Evolutionary conservation across 92 coral and sea anemone species (phyloP).

Genomic region (Paragorgia papillata): DNA sequence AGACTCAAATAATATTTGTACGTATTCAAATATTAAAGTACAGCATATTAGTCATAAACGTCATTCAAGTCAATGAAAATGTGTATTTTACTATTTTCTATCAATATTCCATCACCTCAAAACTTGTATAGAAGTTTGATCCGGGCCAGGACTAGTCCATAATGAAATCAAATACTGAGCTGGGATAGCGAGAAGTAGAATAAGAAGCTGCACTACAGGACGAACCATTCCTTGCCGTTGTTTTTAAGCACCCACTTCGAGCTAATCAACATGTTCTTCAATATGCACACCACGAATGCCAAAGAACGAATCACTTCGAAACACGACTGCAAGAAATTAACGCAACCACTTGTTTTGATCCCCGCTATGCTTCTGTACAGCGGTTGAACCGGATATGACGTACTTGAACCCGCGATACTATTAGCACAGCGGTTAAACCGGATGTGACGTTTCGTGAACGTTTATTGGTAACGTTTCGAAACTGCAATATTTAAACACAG

Average conservation of each 20-base stretch:
- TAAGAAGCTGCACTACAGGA: conserved; percentile 71
- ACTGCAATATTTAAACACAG: background rate
- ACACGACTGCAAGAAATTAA: too few species aligned
- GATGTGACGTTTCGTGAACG: background rate
- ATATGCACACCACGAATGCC: background rate
- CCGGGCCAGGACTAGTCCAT: conserved; percentile 78
- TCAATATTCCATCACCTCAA: too few species aligned
- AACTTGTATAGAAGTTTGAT: conserved; percentile 70
- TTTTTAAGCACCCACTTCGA: background rate
- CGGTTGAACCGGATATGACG: background rate
- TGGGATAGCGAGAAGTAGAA: conserved; percentile 87
- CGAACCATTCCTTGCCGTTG: conserved; percentile 69
- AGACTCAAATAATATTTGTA: too few species aligned
- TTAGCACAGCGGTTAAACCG: background rate
- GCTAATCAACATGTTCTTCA: background rate
- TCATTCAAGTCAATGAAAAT: too few species aligned
- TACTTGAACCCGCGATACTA: too few species aligned
- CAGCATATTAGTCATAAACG: too few species aligned
- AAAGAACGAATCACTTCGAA: background rate
- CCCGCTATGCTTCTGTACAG: background rate
- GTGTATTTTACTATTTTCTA: too few species aligned
- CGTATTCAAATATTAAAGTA: too few species aligned
- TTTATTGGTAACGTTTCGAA: too few species aligned
- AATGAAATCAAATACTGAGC: conserved; percentile 87
- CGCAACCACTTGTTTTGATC: conserved; percentile 1